Percentiles rank a stretch among this genome's conserved stretches.
Conservation (phyloP, 2,113 vertebrate species). For the Festucalex cinctus region DNA sequence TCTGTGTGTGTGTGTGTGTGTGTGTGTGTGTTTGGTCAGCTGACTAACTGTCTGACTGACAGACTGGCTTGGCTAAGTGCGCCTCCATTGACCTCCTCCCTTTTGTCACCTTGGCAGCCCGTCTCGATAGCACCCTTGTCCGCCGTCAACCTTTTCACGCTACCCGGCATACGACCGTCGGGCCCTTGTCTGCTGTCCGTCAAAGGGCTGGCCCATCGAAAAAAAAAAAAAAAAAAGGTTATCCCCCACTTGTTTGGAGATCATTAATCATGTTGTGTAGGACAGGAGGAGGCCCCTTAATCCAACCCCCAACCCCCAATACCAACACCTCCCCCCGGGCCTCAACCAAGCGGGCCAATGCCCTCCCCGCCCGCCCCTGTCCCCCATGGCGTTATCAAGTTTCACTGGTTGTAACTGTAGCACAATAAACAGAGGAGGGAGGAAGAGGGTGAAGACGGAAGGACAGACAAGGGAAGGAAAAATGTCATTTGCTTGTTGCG, state of each 20-base stretch:
- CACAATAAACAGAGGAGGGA: constrained; percentile 66
- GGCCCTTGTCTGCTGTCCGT: constrained; percentile 66
- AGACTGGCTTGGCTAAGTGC: constrained; percentile 21
- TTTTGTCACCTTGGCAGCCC: constrained; percentile 39
- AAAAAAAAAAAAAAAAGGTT: too few species aligned
- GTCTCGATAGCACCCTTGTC: constrained; percentile 29
- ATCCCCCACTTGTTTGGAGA: constrained; percentile 67
- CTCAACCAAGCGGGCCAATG: constrained; percentile 58
- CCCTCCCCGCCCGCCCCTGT: constrained; percentile 55
- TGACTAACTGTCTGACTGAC: constrained; percentile 20
- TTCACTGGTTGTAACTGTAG: constrained; percentile 74
- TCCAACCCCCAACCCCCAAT: constrained; percentile 48
- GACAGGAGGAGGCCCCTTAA: constrained; percentile 79
- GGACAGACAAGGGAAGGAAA: constrained; percentile 39
- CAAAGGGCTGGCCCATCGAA: constrained; percentile 64
- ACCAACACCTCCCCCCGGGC: constrained; percentile 17
- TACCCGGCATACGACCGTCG: constrained; percentile 45
- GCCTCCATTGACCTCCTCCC: constrained; percentile 55
- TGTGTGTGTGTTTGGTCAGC: constrained; percentile 26
- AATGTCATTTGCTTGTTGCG: constrained; percentile 40
- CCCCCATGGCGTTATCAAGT: constrained; percentile 79
- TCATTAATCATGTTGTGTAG: constrained; percentile 83
- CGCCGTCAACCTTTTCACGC: constrained; percentile 43
- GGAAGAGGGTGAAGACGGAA: constrained; percentile 37
- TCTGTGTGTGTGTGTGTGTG: constrained; percentile 27